Conservation (phyloP, 2,888 invertebrate species). For the Agonopterix alstromeriana region DNA sequence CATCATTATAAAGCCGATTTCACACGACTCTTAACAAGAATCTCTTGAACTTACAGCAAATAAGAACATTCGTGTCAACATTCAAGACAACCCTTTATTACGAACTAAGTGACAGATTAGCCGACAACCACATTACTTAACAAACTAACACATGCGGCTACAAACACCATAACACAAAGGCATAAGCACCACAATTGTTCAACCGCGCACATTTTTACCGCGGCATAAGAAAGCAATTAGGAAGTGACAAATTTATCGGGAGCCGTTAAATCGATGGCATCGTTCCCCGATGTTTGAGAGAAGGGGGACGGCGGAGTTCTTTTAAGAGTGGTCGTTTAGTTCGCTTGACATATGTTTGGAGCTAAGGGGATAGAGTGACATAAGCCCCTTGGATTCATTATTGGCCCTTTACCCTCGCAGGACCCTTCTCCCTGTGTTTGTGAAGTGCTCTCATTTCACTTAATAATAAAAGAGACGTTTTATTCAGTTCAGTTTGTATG, state of each 20-base stretch:
- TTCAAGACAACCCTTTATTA: constrained; percentile 15
- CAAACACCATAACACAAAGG: constrained; percentile 11
- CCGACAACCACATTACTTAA: constrained; percentile 35
- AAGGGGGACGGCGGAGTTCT: not conserved
- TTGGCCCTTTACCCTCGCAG: constrained; percentile 49
- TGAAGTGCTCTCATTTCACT: constrained; percentile 48
- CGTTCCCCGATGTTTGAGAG: not conserved
- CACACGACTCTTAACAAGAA: no score
- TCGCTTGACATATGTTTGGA: constrained; percentile 64
- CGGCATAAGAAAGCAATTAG: constrained; percentile 59
- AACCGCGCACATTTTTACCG: constrained; percentile 20
- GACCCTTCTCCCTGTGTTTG: constrained; percentile 55
- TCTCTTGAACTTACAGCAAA: no score
- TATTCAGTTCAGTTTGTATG: constrained; percentile 15
- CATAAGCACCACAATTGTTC: constrained; percentile 27
- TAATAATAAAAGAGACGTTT: constrained; percentile 27
- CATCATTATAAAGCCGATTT: no score
- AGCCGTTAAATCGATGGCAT: constrained; percentile 17
- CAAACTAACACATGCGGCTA: constrained; percentile 12
- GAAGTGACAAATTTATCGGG: constrained; percentile 31
- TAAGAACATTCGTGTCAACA: not conserved
- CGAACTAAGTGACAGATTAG: constrained; percentile 43
- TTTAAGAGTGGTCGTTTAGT: constrained; percentile 20
- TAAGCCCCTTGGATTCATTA: constrained; percentile 69
- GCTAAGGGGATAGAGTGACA: constrained; percentile 60